Conservation (phyloP, 2,113 vertebrate species). For the Phylloscopus trochiloides region DNA sequence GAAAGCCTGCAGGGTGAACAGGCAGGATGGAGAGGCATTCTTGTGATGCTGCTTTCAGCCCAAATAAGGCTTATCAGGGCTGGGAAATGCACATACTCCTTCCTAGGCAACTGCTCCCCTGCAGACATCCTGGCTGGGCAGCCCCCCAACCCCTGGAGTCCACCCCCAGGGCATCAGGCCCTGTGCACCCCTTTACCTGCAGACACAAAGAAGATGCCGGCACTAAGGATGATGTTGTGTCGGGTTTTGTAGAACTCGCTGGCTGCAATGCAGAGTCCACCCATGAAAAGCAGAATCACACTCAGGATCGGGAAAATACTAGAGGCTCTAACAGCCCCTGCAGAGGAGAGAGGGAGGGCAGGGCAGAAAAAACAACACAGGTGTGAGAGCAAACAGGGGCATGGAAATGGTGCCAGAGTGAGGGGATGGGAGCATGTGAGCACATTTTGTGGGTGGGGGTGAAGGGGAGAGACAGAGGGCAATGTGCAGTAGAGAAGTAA, state of each 20-base stretch:
- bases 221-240: conserved; percentile 99
- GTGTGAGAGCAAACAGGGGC: background rate
- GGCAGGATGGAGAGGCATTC: background rate
- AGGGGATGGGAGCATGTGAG: rapidly evolving
- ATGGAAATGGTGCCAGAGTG: rapidly evolving
- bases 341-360: conserved; percentile 12
- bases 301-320: conserved; percentile 99
- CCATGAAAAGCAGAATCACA: conserved; percentile 99
- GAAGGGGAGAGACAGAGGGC: background rate
- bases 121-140: background rate
- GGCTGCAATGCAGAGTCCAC: conserved; percentile 96
- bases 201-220: conserved; percentile 79
- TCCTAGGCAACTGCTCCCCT: background rate
- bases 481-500: rapidly evolving
- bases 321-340: conserved; percentile 97
- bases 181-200: conserved; percentile 67
- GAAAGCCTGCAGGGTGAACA: background rate
- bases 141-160: background rate
- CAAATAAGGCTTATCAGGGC: background rate
- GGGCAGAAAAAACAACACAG: background rate
- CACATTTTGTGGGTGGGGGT: background rate
- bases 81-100: background rate
- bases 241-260: conserved; percentile 99
- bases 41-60: background rate
- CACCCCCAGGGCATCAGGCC: rapidly evolving